Percentiles rank a stretch among this genome's conserved stretches.
Conservation (phyloP, 2,888 invertebrate species). For the Eilema depressum region DNA sequence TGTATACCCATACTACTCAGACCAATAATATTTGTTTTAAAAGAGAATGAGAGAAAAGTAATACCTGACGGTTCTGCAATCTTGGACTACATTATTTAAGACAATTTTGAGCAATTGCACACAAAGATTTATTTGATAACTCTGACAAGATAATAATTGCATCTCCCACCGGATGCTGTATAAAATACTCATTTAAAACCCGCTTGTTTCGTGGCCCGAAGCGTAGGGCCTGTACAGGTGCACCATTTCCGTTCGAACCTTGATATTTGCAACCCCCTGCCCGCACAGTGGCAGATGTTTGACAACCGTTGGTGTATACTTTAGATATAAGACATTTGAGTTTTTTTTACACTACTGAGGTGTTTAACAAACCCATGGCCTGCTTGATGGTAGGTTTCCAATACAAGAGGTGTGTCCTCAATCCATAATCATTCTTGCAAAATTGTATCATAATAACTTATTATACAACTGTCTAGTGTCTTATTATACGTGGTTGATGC, state of each 20-base stretch:
- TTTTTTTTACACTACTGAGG: constrained; percentile 4
- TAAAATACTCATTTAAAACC: not conserved
- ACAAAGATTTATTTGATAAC: not conserved
- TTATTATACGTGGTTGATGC: too few relatives aligned
- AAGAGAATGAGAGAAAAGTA: too few relatives aligned
- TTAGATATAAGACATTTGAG: constrained; percentile 21
- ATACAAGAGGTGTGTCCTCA: too few relatives aligned
- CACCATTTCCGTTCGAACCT: constrained; percentile 48
- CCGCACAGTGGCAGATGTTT: constrained; percentile 28
- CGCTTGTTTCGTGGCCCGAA: constrained; percentile 36
- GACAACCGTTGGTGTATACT: constrained; percentile 22
- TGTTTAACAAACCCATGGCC: too few relatives aligned
- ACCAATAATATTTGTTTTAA: too few relatives aligned
- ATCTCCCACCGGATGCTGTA: constrained; percentile 6
- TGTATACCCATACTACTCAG: too few relatives aligned
- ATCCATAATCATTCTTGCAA: too few relatives aligned
- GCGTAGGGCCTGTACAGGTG: constrained; percentile 50
- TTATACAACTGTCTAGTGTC: too few relatives aligned
- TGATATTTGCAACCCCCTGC: constrained; percentile 59
- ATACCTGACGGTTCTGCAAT: not conserved
- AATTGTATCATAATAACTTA: too few relatives aligned
- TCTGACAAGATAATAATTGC: not conserved
- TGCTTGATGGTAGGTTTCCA: too few relatives aligned
- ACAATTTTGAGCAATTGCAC: not conserved
- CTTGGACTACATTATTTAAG: not conserved